Evolutionary conservation across 2,888 invertebrate genomes (phyloP).

Genomic region (Lasioglossum morio): DNA sequence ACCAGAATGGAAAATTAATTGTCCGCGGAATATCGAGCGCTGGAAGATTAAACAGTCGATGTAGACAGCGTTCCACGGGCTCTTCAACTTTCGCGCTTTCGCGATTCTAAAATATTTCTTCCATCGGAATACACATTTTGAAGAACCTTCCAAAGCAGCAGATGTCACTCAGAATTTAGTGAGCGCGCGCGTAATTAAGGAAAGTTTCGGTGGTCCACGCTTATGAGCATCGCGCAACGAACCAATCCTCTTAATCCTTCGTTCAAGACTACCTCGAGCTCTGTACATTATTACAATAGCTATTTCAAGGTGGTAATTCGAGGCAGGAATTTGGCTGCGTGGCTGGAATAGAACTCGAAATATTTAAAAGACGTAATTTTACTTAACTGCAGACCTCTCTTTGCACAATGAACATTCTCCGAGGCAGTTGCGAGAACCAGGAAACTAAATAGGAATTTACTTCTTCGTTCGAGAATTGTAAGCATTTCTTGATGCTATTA

Average conservation of each 20-base stretch:
- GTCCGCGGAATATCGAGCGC: neutral
- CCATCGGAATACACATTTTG: too few relatives aligned
- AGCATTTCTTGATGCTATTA: neutral
- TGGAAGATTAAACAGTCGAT: neutral
- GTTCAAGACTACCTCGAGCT: neutral
- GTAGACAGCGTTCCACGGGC: neutral
- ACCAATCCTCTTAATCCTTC: conserved; percentile 3
- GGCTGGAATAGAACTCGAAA: neutral
- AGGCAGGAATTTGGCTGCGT: neutral
- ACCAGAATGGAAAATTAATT: neutral
- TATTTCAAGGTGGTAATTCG: neutral
- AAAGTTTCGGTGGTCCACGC: neutral
- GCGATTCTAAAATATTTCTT: neutral
- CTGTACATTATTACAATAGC: neutral
- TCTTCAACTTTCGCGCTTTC: neutral
- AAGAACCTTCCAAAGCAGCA: too few relatives aligned
- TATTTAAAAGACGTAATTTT: neutral
- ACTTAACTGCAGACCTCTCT: neutral
- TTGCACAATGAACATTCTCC: neutral
- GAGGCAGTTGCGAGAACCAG: neutral
- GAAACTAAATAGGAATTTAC: neutral
- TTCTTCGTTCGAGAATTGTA: neutral
- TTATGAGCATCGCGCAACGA: neutral
- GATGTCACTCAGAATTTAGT: neutral
- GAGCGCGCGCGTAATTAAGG: neutral